A percentile compares a stretch with the other conserved stretches of the same genome.
These are phyloP conservation scores for Halcyon senegalensis DNA, from an alignment of 2,113 vertebrate species.

Conservation along the genomic window DNA sequence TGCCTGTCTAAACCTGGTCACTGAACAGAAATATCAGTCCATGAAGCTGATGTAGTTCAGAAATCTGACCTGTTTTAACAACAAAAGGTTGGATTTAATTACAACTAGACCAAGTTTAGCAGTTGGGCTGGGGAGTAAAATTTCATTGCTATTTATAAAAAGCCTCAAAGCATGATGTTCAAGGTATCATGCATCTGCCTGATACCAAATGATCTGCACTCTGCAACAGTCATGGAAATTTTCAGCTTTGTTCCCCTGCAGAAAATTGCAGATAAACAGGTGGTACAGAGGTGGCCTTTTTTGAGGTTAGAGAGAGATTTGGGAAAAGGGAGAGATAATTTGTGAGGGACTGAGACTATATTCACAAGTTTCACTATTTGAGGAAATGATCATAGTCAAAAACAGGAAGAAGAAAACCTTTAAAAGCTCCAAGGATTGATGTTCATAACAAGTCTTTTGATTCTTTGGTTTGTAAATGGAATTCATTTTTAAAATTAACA, in stretches of 20 bases:
- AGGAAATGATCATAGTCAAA: neutral
- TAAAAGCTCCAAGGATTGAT: neutral
- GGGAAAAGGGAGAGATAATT: neutral
- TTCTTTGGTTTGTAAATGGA: neutral
- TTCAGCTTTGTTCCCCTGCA: neutral
- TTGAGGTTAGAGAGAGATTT: neutral
- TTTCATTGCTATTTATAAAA: neutral
- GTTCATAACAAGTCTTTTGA: neutral
- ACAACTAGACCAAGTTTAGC: neutral
- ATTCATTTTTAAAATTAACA: neutral
- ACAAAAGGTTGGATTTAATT: constrained; percentile 5
- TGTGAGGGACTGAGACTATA: neutral
- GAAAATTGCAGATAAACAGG: neutral
- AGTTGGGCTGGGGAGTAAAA: neutral
- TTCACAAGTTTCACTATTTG: neutral
- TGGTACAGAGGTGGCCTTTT: neutral
- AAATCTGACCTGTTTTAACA: neutral
- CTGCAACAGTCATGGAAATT: neutral
- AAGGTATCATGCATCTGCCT: rapidly evolving
- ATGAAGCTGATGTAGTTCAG: neutral
- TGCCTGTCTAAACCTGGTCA: neutral
- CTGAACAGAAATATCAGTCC: neutral
- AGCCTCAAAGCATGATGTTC: neutral
- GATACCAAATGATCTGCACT: neutral
- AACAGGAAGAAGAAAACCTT: neutral